A percentile compares a stretch with the other conserved stretches of the same genome.
Conservation (phyloP, 2,113 vertebrate species). For the Oreochromis tanganicae region DNA sequence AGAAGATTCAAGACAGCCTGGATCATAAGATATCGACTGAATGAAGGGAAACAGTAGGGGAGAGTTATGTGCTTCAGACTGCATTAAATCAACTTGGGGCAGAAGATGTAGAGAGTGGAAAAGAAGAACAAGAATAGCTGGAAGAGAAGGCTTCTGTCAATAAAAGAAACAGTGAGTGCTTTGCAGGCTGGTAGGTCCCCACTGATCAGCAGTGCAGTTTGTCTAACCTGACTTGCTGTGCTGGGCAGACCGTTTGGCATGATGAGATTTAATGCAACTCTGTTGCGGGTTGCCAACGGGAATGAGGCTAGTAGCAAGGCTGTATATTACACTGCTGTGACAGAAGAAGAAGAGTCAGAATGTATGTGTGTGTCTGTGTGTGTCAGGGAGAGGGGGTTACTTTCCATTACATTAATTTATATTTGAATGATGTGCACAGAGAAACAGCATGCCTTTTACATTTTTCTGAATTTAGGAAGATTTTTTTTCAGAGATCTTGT, state of each 20-base stretch:
- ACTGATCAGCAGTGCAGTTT: not conserved
- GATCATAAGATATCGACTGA: constrained; percentile 8
- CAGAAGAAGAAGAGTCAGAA: not conserved
- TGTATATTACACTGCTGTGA: constrained; percentile 4
- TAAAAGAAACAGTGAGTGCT: constrained; percentile 20
- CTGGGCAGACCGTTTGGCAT: not conserved
- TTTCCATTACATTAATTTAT: not conserved
- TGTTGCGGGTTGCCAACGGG: not conserved
- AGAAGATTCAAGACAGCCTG: not conserved
- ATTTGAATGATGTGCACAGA: not conserved
- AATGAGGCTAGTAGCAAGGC: not conserved
- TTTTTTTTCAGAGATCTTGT: not conserved
- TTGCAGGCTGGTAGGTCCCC: not conserved
- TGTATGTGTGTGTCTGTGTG: not conserved
- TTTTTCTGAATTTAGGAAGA: not conserved
- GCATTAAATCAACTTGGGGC: not conserved
- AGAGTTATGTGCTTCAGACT: not conserved
- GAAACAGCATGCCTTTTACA: not conserved
- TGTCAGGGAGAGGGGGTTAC: not conserved
- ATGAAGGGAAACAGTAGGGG: not conserved
- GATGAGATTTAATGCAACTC: constrained; percentile 39
- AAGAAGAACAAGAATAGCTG: not conserved
- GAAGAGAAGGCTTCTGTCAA: constrained; percentile 18
- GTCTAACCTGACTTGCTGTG: constrained; percentile 1
- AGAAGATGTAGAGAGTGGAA: not conserved